Base-by-base conservation (phyloP, 1,140 invertebrate species). In the Drosophila yakuba region DNA sequence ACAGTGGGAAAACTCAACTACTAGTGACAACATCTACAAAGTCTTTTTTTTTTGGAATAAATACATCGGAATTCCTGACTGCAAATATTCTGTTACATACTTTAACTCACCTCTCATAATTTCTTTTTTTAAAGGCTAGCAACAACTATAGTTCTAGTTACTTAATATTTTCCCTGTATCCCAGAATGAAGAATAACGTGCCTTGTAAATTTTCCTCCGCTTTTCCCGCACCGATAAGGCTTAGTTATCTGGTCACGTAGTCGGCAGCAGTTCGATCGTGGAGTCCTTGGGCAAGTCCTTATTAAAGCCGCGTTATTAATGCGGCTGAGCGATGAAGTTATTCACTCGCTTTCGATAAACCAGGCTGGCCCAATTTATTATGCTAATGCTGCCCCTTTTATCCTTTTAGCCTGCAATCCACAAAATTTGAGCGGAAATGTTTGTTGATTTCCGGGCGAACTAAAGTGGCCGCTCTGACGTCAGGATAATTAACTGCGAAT, bases 161-260 rank as follows among this genome's bases (percentile, higher is more conserved):
- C 2, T 32, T 32, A 10, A 32, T 32, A 10, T 17, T 62, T 12
- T 15, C 2, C 1, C 5, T 66, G 64, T n/a, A 15, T 1, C n/a
- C 2, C 47, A 0, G 17, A 52, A 68, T 68, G 47, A 66, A 68
- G 64, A 68, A 68, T 66, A 66, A 68, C 64, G 47, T 35, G 28
- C n/a, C 35, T 44, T 51, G 28, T 64, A 41, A 28, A 45, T 66
- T 25, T 17, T 3, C 64, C 11, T 10, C 6, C 2, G 1, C 3
- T 7, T 28, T 38, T 35, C 11, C 8, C 4, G 35, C 45, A 57
- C 10, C 52, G 51, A 62, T 44, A 64, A 43, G 71, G 28, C 60
- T 67, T 59, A n/a, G 73, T 88, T 88, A 86, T 88, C 83, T 88
- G 64, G 79, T 82, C 83, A 86, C 83, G 83, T 88, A 88, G 71